phyloP scores from a whole-genome alignment of 2,113 vertebrate genomes.

The Suncus etruscus region DNA sequence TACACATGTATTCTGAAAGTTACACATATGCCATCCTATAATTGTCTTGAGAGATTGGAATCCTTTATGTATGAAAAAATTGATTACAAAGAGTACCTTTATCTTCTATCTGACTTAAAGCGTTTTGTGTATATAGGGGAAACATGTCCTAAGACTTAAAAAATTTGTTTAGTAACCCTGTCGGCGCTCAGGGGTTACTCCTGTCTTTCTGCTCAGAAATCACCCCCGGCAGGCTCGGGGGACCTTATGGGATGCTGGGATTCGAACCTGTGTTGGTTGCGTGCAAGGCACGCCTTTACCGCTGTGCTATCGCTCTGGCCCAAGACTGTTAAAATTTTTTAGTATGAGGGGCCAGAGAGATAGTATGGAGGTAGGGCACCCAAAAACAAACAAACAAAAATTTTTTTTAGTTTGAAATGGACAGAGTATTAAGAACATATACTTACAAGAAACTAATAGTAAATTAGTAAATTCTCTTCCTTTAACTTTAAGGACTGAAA shows the following conservation, averaged over 20 bases:
- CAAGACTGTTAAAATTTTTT: conserved; percentile 18
- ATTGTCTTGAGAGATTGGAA: background rate
- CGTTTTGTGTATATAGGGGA: background rate
- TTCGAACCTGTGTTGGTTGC: too few relatives aligned
- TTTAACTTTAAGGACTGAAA: conserved; percentile 7
- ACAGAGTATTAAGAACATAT: background rate
- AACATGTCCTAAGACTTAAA: background rate
- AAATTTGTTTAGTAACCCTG: conserved; percentile 15
- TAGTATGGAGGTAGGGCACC: too few relatives aligned
- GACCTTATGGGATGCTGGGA: too few relatives aligned
- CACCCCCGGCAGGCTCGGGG: too few relatives aligned
- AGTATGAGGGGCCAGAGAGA: background rate
- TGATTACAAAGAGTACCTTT: background rate
- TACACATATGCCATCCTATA: conserved; percentile 4
- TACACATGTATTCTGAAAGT: conserved; percentile 10
- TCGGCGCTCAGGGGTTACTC: background rate
- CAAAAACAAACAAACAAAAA: too few relatives aligned
- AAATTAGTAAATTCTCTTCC: conserved; percentile 56
- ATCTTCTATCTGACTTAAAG: conserved; percentile 49
- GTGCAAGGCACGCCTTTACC: too few relatives aligned
- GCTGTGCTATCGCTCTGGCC: too few relatives aligned
- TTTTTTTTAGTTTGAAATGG: background rate
- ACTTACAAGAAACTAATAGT: conserved; percentile 32
- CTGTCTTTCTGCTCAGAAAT: too few relatives aligned
- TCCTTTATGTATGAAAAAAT: conserved; percentile 19